phyloP scores from a whole-genome alignment of 2,113 vertebrate genomes.

The Tamias sibiricus region DNA sequence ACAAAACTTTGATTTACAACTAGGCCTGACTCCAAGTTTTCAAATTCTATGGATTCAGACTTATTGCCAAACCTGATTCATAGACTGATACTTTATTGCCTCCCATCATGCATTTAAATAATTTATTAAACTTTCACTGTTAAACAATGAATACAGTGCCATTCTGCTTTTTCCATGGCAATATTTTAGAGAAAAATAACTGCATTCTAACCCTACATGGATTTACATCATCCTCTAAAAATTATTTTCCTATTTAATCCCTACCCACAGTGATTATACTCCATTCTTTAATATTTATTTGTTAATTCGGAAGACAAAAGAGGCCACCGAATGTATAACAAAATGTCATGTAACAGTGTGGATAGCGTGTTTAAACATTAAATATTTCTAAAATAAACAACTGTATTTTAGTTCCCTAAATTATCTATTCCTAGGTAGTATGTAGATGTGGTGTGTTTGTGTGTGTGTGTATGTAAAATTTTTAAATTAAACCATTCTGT shows the following conservation, averaged over 20 bases:
- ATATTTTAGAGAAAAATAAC: conserved; percentile 34
- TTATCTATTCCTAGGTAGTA: not conserved
- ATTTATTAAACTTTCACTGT: conserved; percentile 49
- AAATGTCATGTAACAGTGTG: not conserved
- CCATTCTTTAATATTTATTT: not conserved
- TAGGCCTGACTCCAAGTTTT: conserved; percentile 24
- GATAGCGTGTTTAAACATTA: not conserved
- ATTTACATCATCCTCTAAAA: not conserved
- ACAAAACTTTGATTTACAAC: not conserved
- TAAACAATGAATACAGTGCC: not conserved
- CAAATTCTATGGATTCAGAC: conserved; percentile 9
- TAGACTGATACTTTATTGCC: conserved; percentile 7
- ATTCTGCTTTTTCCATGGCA: not conserved
- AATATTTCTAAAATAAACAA: not conserved
- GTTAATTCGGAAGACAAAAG: not conserved
- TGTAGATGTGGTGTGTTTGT: not conserved
- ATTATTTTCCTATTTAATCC: not conserved
- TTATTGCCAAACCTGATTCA: not conserved
- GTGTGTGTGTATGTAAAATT: too few relatives aligned
- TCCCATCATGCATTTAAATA: conserved; percentile 29
- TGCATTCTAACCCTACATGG: not conserved
- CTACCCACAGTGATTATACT: not conserved
- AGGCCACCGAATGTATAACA: not conserved
- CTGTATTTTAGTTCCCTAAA: not conserved
- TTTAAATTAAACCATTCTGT: too few relatives aligned